A percentile compares a stretch with the other conserved stretches of the same genome.
Conservation (phyloP, 2,113 vertebrate genomes). For the Poeciliopsis occidentalis region DNA sequence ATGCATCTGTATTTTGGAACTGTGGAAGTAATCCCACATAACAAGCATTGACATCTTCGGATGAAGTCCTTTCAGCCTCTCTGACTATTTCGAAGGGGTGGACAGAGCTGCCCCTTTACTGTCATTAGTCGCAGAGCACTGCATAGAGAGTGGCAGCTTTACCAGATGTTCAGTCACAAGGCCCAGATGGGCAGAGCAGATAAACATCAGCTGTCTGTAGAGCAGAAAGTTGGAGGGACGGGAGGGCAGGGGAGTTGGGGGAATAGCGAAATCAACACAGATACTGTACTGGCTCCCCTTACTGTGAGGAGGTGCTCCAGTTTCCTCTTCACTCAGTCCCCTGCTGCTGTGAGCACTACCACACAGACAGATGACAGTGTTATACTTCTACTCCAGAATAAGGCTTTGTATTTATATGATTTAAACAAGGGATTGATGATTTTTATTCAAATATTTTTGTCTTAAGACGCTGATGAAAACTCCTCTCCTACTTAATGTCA, state of each 20-base stretch:
- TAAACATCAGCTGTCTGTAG: constrained; percentile 70
- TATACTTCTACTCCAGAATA: constrained; percentile 10
- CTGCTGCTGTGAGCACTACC: constrained; percentile 27
- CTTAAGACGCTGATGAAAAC: not conserved
- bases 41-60: constrained; percentile 21
- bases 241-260: constrained; percentile 11
- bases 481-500: not conserved
- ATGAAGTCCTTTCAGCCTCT: constrained; percentile 46
- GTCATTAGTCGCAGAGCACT: constrained; percentile 49
- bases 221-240: constrained; percentile 34
- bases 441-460: not conserved
- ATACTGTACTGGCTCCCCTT: constrained; percentile 28
- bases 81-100: constrained; percentile 29
- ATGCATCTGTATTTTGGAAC: constrained; percentile 4
- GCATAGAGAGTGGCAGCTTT: constrained; percentile 55
- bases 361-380: constrained; percentile 37
- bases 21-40: constrained; percentile 19
- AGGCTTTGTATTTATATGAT: too few species aligned
- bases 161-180: constrained; percentile 71
- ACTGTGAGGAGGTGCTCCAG: constrained; percentile 39
- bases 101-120: constrained; percentile 43
- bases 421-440: not conserved
- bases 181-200: constrained; percentile 70
- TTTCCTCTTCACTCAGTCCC: constrained; percentile 37
- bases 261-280: constrained; percentile 43